These are phyloP conservation scores for Dastarcus helophoroides DNA, from an alignment of 2,888 invertebrate species.

Conservation along the genomic window DNA sequence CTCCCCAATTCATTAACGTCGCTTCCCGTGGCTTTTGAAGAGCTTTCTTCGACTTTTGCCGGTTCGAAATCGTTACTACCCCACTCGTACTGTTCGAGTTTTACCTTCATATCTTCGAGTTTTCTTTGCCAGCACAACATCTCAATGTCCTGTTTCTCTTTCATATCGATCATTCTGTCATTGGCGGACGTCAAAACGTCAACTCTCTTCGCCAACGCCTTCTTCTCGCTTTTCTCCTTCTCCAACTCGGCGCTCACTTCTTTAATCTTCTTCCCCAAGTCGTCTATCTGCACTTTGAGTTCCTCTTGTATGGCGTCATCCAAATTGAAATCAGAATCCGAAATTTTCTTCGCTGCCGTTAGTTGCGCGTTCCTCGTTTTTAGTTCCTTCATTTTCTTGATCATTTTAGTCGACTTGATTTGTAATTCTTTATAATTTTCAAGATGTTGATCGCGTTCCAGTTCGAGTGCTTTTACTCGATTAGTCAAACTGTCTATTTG, in stretches of 20 bases:
- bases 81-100: slow-evolving; percentile 49
- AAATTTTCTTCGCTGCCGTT: slow-evolving; percentile 35
- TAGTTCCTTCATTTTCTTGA: slow-evolving; percentile 75
- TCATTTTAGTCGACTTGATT: slow-evolving; percentile 62
- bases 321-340: slow-evolving; percentile 42
- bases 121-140: slow-evolving; percentile 60
- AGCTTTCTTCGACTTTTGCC: slow-evolving; percentile 13
- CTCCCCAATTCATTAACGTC: slow-evolving; percentile 4
- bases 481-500: slow-evolving; percentile 44
- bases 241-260: slow-evolving; percentile 47
- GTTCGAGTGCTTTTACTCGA: slow-evolving; percentile 46
- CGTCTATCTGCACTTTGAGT: slow-evolving; percentile 53
- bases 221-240: slow-evolving; percentile 55
- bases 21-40: slow-evolving; percentile 4
- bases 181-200: slow-evolving; percentile 65
- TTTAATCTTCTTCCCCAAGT: slow-evolving; percentile 52
- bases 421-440: slow-evolving; percentile 54
- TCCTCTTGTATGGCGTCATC: slow-evolving; percentile 74
- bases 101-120: slow-evolving; percentile 56
- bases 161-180: slow-evolving; percentile 66
- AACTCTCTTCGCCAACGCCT: slow-evolving; percentile 54
- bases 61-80: slow-evolving; percentile 25
- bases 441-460: slow-evolving; percentile 45
- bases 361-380: slow-evolving; percentile 57
- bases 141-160: slow-evolving; percentile 70